These are phyloP conservation scores for Saturnia pavonia DNA, from an alignment of 2,888 invertebrate species.

Conservation along the genomic window DNA sequence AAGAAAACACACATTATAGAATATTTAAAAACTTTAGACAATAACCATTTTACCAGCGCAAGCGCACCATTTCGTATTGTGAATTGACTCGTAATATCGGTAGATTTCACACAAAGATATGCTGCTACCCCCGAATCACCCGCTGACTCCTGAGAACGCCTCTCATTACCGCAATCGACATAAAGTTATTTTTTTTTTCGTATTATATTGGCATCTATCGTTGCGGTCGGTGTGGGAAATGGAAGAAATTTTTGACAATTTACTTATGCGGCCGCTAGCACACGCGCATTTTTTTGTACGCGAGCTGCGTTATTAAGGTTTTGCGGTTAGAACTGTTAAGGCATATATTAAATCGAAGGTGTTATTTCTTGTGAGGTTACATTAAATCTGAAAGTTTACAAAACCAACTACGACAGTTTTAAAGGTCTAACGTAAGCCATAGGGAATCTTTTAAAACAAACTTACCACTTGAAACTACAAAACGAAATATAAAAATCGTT, in stretches of 20 bases:
- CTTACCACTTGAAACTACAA: too few relatives aligned
- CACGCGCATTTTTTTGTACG: slow-evolving; percentile 41
- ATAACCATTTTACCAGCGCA: slow-evolving; percentile 26
- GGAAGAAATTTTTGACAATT: slow-evolving; percentile 40
- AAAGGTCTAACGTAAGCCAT: too few relatives aligned
- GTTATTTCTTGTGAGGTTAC: too few relatives aligned
- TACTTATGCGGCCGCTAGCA: slow-evolving; percentile 34
- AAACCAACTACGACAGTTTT: too few relatives aligned
- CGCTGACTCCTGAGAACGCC: slow-evolving; percentile 71
- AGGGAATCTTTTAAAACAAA: too few relatives aligned
- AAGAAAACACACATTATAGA: neutral
- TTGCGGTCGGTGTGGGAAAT: slow-evolving; percentile 72
- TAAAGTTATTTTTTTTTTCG: slow-evolving; percentile 50
- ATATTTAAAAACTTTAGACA: slow-evolving; percentile 50
- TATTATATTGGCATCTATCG: slow-evolving; percentile 55
- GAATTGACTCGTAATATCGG: slow-evolving; percentile 56
- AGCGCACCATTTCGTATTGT: slow-evolving; percentile 23
- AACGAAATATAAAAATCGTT: too few relatives aligned
- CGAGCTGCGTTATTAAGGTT: slow-evolving; percentile 31
- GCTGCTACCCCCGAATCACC: slow-evolving; percentile 60
- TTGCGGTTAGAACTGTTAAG: slow-evolving; percentile 18
- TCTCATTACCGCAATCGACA: slow-evolving; percentile 66
- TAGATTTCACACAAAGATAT: slow-evolving; percentile 78
- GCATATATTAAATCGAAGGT: neutral
- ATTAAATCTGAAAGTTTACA: too few relatives aligned